Conservation (phyloP, 2,888 invertebrate genomes). For the Rotaria socialis region DNA sequence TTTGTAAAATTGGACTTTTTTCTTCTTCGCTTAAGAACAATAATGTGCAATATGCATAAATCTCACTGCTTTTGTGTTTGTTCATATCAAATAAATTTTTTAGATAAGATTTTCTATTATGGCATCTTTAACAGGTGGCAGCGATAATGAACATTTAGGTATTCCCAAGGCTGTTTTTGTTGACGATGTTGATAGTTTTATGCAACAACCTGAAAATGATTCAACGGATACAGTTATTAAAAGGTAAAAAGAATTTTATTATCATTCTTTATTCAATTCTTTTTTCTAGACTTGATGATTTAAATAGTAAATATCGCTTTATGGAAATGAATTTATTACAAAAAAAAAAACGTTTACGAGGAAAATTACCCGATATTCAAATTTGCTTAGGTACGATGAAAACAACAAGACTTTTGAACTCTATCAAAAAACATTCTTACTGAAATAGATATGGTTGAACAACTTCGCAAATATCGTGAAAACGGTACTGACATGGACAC, state of each 20-base stretch:
- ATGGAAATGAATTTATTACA: conserved; percentile 46
- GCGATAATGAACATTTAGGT: conserved; percentile 37
- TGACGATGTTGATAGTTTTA: conserved; percentile 46
- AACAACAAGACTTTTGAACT: no score
- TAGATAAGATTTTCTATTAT: background rate
- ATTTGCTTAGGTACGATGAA: background rate
- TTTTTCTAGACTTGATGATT: conserved; percentile 15
- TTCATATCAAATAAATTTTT: background rate
- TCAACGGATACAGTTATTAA: conserved; percentile 41
- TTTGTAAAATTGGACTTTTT: background rate
- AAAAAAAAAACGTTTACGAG: conserved; percentile 44
- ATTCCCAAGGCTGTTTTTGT: conserved; percentile 46
- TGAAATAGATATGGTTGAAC: conserved; percentile 40
- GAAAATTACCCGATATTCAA: conserved; percentile 41
- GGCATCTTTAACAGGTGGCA: background rate
- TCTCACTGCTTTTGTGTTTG: background rate
- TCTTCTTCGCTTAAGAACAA: background rate
- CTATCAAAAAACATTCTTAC: no score
- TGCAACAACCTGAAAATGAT: conserved; percentile 40
- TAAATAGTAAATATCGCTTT: conserved; percentile 45
- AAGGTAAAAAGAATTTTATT: conserved; percentile 26
- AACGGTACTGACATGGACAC: conserved; percentile 40
- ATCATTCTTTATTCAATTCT: background rate
- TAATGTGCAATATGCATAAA: background rate
- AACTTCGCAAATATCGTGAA: conserved; percentile 40